Base-by-base conservation (phyloP, 1,140 invertebrate species). In the Bombus superbus region DNA sequence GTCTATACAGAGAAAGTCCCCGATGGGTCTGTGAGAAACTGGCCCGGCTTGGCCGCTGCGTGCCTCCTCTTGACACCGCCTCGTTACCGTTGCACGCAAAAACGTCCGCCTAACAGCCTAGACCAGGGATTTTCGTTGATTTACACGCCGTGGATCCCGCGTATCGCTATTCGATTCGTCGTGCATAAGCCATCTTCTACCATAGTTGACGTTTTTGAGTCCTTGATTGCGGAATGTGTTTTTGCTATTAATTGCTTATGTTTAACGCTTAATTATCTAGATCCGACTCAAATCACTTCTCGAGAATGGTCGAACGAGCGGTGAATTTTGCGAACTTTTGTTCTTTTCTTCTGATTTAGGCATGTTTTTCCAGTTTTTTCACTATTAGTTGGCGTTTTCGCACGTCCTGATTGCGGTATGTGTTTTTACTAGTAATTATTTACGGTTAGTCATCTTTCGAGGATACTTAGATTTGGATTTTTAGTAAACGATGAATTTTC, bases 21-120 rank as follows among this genome's bases (percentile, higher is more conserved):
- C 85, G 92, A 92, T 92, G 91, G 86, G 86, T 90, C 90, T 92
- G 91, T 93, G 91, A 93, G 92, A 93, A 93, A 92, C 90, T 91
- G 86, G 91, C 91, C 91, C 91, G 91, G 91, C 85, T 88, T 90
- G 87, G 66, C 59, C 53, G 66, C 59, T 42, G 69, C 40, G 28
- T n/a, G 32, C 76, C 77, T 78, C 76, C 80, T 89, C 81, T 78
- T 85, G 73, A 87, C 82, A 64, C 77, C 71, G 62, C 68, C 89
- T 90, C 89, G 80, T 88, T 90, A 89, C 88, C 86, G 86, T 85
- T 83, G 62, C 82, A 85, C 75, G 89, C 88, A 85, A 90, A 90
- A 90, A 84, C 75, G 81, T 10, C 59, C 22, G 47, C 47, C 42
- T 44, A 25, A n/a, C 32, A 4, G 32, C 59, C 18, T 40, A 47